Conservation (phyloP, 2,888 invertebrate species). For the Lobophora halterata region DNA sequence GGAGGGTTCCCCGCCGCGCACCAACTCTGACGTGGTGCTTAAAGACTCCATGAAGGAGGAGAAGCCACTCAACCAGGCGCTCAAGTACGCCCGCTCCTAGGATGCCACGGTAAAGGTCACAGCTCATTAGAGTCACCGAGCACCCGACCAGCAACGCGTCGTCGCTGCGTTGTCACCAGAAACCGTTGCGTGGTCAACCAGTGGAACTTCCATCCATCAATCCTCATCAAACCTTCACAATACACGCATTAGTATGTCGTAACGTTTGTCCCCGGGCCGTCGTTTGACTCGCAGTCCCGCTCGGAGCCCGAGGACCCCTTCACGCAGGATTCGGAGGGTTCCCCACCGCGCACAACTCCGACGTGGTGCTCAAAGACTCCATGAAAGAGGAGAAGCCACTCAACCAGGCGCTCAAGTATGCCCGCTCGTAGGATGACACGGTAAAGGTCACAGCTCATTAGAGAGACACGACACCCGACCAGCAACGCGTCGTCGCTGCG, state of each 20-base stretch:
- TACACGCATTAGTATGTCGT: no score
- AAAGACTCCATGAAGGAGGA: constrained; percentile 68
- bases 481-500: no score
- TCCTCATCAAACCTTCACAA: no score
- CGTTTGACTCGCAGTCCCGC: constrained; percentile 39
- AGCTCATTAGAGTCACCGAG: no score
- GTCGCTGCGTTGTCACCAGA: no score
- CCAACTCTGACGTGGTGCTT: constrained; percentile 53
- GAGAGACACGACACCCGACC: no score
- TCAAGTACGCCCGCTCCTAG: constrained; percentile 67
- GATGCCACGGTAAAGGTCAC: background rate
- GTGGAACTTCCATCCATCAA: no score
- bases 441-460: background rate
- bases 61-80: constrained; percentile 61
- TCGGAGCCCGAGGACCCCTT: constrained; percentile 42
- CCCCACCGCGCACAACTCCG: constrained; percentile 44
- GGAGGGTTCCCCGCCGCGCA: constrained; percentile 37
- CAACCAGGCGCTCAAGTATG: constrained; percentile 63
- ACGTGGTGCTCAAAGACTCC: constrained; percentile 62
- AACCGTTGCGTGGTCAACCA: no score
- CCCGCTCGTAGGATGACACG: constrained; percentile 50
- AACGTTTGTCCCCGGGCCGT: no score
- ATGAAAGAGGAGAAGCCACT: constrained; percentile 66
- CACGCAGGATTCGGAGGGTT: constrained; percentile 34
- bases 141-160: no score